These are phyloP conservation scores for Trilocha varians DNA, from an alignment of 2,888 invertebrate genomes.

Conservation along the genomic window DNA sequence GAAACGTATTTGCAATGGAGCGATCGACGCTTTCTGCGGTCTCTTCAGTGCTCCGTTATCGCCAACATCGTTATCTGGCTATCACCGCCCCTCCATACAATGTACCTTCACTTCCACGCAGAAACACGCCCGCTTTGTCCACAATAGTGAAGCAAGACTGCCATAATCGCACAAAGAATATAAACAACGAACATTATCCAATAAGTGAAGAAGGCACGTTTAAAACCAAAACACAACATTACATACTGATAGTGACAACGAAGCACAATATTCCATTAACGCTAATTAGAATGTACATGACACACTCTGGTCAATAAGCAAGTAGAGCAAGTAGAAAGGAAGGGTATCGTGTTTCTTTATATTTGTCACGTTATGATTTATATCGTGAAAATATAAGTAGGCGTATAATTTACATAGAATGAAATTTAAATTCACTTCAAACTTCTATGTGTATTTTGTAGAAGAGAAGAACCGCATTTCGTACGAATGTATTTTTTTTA, in stretches of 20 bases:
- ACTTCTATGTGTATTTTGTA: no score
- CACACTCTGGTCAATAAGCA: constrained; percentile 28
- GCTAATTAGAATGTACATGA: constrained; percentile 29
- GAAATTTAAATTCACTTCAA: no score
- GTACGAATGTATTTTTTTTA: no score
- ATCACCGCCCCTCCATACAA: constrained; percentile 43
- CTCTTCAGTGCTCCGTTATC: constrained; percentile 46
- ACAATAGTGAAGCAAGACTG: constrained; percentile 20
- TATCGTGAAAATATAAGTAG: constrained; percentile 3
- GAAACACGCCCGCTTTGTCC: constrained; percentile 19
- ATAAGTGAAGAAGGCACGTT: not conserved
- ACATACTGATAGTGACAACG: constrained; percentile 3
- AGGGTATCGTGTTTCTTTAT: constrained; percentile 16
- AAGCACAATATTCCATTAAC: constrained; percentile 17
- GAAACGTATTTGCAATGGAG: constrained; percentile 10
- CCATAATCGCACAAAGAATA: constrained; percentile 9
- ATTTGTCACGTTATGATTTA: constrained; percentile 6
- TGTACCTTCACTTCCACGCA: constrained; percentile 33
- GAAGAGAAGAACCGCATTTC: no score
- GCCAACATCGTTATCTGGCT: constrained; percentile 51
- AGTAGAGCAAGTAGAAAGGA: constrained; percentile 34
- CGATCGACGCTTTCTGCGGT: constrained; percentile 27
- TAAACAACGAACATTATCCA: not conserved
- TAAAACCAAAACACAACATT: constrained; percentile 1
- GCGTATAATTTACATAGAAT: no score